Base-by-base conservation (phyloP, 1,140 invertebrate species). In the Lepidurus couesii region DNA sequence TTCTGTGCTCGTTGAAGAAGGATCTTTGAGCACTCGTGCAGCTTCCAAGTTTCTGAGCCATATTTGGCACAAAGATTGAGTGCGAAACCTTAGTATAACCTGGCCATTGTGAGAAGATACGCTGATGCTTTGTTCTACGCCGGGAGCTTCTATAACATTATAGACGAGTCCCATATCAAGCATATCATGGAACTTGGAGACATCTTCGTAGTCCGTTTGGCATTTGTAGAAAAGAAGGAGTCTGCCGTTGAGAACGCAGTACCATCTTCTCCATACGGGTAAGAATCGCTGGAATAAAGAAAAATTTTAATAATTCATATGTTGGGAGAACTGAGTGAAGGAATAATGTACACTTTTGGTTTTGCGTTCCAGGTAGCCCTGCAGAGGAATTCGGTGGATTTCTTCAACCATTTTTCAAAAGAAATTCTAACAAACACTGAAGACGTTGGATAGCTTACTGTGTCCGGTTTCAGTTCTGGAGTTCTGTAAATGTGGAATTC, bases 201-300 rank as follows among this genome's bases (percentile, higher is more conserved):
- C 81, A n/a, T 84, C 83, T n/a, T 86, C 82, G 79, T 88, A 88
- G 79, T 89, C 87, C 21, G 84, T 80, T 78, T 88, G 86, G 1
- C 85, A 86, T 77, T 86, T 84, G 80, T 87, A 89, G 81, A 88
- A 88, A 4, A 88, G 82, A 26, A 88, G 82, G n/a, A 89, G 82
- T 42, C 85, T 83, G 11, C 86, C 87, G 81, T 89, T 86, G 44
- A 89, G 81, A 2, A 89, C 88, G 80, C 88, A 89, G 86, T 87
- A 89, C 80, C 86, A 86, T 73, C 84, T 84, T 80, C 86, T 87
- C 86, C 87, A 89, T 0, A 80, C 80, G 21, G 82, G 77, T 80
- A 79, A 24, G 2, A 79, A 75, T 5, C 74, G 42, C 78, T 79
- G 34, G 10, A 65, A 65, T 65, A 65, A 16, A 65, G 0, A 7